Conservation (phyloP, 2,888 invertebrate species). For the Loripinus fragilis region DNA sequence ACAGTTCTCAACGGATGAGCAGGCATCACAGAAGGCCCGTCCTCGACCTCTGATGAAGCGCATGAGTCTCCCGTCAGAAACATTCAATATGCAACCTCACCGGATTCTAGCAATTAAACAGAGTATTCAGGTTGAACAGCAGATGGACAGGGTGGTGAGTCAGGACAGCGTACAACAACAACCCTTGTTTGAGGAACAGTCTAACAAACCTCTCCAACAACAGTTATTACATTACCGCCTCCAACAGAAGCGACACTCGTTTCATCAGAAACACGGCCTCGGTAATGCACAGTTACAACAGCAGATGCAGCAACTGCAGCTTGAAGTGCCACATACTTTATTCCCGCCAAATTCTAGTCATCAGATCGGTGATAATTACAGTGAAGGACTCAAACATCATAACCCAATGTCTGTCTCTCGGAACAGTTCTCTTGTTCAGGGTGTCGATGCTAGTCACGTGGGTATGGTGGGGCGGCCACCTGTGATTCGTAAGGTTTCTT, state of each 20-base stretch:
- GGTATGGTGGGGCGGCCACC: slow-evolving; percentile 85
- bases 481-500: slow-evolving; percentile 93
- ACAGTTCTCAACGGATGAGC: slow-evolving; percentile 63
- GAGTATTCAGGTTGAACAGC: slow-evolving; percentile 81
- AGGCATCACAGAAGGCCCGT: slow-evolving; percentile 56
- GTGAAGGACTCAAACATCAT: slow-evolving; percentile 36
- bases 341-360: slow-evolving; percentile 51
- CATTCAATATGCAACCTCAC: slow-evolving; percentile 82
- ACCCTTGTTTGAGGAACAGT: slow-evolving; percentile 55
- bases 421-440: slow-evolving; percentile 50
- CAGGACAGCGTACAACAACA: slow-evolving; percentile 54
- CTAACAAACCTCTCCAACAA: slow-evolving; percentile 86
- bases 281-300: slow-evolving; percentile 89
- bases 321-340: slow-evolving; percentile 83
- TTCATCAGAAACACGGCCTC: slow-evolving; percentile 90
- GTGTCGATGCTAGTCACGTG: slow-evolving; percentile 34
- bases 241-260: slow-evolving; percentile 93
- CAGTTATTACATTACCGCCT: slow-evolving; percentile 92
- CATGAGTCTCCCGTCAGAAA: slow-evolving; percentile 82
- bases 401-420: slow-evolving; percentile 43
- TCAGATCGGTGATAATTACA: slow-evolving; percentile 17
- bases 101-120: slow-evolving; percentile 82
- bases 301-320: slow-evolving; percentile 76
- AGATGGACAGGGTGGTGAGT: slow-evolving; percentile 73
- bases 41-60: slow-evolving; percentile 79